Base-by-base conservation (phyloP, 2,797 vertebrate species). In the Acridotheres tristis region DNA sequence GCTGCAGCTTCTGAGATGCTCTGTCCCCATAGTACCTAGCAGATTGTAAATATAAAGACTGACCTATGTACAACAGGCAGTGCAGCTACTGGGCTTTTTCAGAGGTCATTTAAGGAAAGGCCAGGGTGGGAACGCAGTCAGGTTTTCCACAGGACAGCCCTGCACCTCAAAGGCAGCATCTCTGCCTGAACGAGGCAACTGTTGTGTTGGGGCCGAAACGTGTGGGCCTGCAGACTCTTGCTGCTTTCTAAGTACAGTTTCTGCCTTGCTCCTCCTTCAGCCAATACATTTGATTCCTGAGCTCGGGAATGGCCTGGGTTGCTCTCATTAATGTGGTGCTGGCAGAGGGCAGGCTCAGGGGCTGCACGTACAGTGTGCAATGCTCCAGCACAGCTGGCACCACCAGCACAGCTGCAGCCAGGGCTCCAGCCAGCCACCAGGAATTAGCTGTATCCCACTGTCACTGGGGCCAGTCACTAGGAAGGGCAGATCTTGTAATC, bases 151-250 rank as follows among this genome's bases (percentile, higher is more conserved):
- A 32, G 61, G 47, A 48, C 58, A 67, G 5, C n/a, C 38, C 34
- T 4, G 1, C 36, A 9, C 38, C n/a, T 38, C 1, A 1, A 61
- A n/a, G 36, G 65, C 53, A 59, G 17, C 4, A 2, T 26, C 58
- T 10, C 3, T 0, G 1, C 22, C 54, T 67, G 50, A 77, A 36
- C 0, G 3, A 83, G 21, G 18, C 61, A 29, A 11, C 13, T 20
- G 9, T 10, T 63, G 25, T 43, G 7, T 11, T 58, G 55, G 10
- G 47, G 38, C 14, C 0, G 8, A 43, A 36, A 40, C 7, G 9
- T n/a, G 67, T 34, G 54, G 18, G 40, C 22, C 34, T 30, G 23
- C 17, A 43, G 73, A 16, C 32, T 72, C 27, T 13, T 47, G 14
- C 9, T 3, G 1, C 25, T 83, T 63, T 30, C 29, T 59, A 29